These are phyloP conservation scores for Acrocephalus kingi DNA, from an alignment of 2,113 vertebrate species.

Conservation along the genomic window DNA sequence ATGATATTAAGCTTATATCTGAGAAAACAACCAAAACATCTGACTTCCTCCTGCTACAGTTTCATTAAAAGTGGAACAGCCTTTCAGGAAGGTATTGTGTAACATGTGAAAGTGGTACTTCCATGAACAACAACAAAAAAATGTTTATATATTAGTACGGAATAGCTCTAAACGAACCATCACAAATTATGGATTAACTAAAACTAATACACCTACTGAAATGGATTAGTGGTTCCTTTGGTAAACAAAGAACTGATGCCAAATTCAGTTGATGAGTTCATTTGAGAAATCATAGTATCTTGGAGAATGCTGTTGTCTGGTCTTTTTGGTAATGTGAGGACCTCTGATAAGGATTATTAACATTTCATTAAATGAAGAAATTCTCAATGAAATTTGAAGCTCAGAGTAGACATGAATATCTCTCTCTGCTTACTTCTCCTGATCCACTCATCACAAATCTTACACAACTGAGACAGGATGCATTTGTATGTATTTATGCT, in stretches of 20 bases:
- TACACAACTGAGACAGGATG: not conserved
- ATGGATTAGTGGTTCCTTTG: not conserved
- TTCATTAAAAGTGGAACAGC: not conserved
- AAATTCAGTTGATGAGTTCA: not conserved
- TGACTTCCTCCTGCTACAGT: not conserved
- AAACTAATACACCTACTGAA: not conserved
- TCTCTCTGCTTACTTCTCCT: not conserved
- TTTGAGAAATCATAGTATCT: not conserved
- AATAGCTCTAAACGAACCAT: not conserved
- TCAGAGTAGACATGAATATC: not conserved
- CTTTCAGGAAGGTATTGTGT: rapidly evolving
- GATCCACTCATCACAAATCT: not conserved
- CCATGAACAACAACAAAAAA: not conserved
- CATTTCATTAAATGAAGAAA: not conserved
- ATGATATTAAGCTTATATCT: not conserved
- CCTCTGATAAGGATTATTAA: not conserved
- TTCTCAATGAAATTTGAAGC: not conserved
- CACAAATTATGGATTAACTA: not conserved
- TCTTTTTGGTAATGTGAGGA: not conserved
- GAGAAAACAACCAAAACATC: not conserved
- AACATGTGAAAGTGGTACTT: not conserved
- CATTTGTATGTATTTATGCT: not conserved
- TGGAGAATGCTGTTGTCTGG: not conserved
- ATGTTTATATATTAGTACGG: not conserved
- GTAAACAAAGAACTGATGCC: not conserved